Conservation (phyloP, 2,797 vertebrate species). For the Pseudomugil tenellus region DNA sequence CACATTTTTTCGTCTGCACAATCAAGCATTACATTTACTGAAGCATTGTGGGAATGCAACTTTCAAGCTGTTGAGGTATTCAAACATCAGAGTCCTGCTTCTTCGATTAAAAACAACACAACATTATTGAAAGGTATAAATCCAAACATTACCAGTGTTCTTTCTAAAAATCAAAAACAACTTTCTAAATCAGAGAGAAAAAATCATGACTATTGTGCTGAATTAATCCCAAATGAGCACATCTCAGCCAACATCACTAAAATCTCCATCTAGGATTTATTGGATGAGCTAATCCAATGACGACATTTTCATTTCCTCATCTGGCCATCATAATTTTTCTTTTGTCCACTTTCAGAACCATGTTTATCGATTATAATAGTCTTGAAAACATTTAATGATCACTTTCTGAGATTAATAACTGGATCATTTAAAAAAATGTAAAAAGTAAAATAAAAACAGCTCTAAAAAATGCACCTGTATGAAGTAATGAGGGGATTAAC, state of each 20-base stretch:
- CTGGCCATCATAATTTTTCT: slow-evolving; percentile 26
- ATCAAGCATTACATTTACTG: slow-evolving; percentile 9
- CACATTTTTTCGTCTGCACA: slow-evolving; percentile 1
- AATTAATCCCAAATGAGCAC: slow-evolving; percentile 22
- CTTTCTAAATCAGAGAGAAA: slow-evolving; percentile 25
- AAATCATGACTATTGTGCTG: slow-evolving; percentile 8
- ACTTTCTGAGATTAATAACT: neutral
- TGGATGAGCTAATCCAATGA: slow-evolving; percentile 46
- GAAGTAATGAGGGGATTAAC: slow-evolving; percentile 7
- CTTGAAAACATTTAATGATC: slow-evolving; percentile 1
- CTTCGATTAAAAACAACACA: slow-evolving; percentile 41
- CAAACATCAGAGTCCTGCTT: slow-evolving; percentile 33
- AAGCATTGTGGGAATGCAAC: neutral
- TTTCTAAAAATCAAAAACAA: slow-evolving; percentile 38
- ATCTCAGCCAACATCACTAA: neutral
- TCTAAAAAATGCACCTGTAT: slow-evolving; percentile 3
- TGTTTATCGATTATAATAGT: neutral
- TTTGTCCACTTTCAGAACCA: slow-evolving; percentile 9
- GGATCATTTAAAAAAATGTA: neutral
- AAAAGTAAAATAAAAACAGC: neutral
- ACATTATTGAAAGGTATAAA: slow-evolving; percentile 38
- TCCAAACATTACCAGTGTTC: slow-evolving; percentile 37
- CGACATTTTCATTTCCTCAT: slow-evolving; percentile 36
- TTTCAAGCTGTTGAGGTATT: slow-evolving; percentile 3
- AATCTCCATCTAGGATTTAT: slow-evolving; percentile 41